Conservation (phyloP, 2,113 vertebrate species). For the Phylloscopus whistleri region DNA sequence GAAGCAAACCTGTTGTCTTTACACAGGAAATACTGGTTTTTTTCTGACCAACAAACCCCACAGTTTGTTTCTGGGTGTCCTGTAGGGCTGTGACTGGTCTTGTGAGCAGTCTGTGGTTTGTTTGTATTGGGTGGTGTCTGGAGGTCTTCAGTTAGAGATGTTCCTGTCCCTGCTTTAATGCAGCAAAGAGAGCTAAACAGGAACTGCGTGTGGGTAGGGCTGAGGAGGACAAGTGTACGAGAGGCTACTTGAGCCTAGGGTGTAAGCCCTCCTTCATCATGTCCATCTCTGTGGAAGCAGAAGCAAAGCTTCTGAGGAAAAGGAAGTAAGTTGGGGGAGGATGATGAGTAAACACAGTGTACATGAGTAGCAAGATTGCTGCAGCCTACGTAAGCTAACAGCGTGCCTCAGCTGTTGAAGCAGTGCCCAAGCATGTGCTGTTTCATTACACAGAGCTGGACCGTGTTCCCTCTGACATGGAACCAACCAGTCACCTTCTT, state of each 20-base stretch:
- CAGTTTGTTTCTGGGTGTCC: background rate
- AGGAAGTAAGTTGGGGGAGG: background rate
- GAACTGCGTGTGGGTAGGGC: background rate
- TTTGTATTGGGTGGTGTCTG: background rate
- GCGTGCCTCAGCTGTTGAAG: background rate
- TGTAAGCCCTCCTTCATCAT: background rate
- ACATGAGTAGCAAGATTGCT: background rate
- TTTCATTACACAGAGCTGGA: background rate
- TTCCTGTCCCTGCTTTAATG: background rate
- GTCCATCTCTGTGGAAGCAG: background rate
- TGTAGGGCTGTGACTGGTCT: background rate
- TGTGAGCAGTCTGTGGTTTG: background rate
- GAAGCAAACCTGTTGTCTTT: background rate
- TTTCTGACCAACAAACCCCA: background rate
- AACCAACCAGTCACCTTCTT: background rate
- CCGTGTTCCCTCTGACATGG: background rate
- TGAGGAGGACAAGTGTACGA: background rate
- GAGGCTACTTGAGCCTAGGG: background rate
- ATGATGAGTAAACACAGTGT: background rate
- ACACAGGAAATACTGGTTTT: background rate
- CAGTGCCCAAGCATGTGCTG: background rate
- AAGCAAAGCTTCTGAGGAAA: background rate
- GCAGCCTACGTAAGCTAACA: background rate
- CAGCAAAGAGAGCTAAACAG: background rate
- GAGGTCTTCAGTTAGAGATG: background rate